Evolutionary conservation across 2,797 vertebrate species (phyloP).

Genomic region (Phylloscopus collybita): DNA sequence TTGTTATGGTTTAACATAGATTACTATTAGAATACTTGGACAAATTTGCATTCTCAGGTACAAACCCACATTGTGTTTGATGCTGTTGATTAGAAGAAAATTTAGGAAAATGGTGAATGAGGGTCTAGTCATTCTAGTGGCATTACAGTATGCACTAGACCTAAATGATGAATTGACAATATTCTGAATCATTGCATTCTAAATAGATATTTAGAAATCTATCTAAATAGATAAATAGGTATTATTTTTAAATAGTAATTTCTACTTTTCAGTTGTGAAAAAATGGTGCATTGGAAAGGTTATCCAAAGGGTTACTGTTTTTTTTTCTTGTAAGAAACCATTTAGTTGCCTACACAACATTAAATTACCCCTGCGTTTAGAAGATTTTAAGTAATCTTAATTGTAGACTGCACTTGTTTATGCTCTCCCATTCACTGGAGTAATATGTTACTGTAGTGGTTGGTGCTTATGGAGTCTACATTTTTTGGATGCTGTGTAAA

Average conservation of each 20-base stretch:
- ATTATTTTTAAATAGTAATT: not conserved
- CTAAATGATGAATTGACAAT: not conserved
- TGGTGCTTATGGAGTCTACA: not conserved
- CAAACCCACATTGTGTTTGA: not conserved
- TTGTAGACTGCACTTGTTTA: not conserved
- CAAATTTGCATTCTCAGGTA: not conserved
- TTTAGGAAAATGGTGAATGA: not conserved
- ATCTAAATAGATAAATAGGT: not conserved
- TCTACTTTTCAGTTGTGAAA: not conserved
- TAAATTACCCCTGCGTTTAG: not conserved
- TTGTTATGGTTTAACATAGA: not conserved
- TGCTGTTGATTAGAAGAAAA: not conserved
- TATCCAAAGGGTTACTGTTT: not conserved
- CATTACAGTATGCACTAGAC: not conserved
- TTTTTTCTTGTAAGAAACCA: not conserved
- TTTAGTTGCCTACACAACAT: not conserved
- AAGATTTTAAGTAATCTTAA: not conserved
- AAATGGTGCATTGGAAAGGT: not conserved
- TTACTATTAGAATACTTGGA: not conserved
- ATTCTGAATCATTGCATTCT: not conserved
- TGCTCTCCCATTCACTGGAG: not conserved
- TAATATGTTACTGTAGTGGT: not conserved
- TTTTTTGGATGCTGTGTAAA: not conserved
- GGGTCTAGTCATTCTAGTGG: not conserved
- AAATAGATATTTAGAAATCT: not conserved